Evolutionary conservation across 92 coral and sea anemone species (phyloP).

Genomic region (Heteractis magnifica): DNA sequence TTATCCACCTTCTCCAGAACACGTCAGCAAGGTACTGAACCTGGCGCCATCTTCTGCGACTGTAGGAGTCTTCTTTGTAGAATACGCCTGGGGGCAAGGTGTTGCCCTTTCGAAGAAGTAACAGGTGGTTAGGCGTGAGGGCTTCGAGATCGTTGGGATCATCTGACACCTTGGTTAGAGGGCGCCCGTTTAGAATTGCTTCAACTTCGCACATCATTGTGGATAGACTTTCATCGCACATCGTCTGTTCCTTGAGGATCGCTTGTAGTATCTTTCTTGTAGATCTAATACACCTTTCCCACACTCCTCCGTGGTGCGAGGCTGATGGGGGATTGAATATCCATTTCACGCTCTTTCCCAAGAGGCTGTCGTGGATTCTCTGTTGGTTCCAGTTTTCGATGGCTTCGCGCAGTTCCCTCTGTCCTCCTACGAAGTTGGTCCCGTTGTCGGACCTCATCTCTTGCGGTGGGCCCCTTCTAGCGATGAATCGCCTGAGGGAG

Average conservation of each 20-base stretch:
- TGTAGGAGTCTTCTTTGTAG: constrained; percentile 33
- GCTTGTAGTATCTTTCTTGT: constrained; percentile 34
- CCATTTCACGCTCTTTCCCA: constrained; percentile 12
- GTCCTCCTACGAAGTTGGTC: constrained; percentile 45
- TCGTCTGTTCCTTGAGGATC: constrained; percentile 20
- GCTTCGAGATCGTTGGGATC: constrained; percentile 44
- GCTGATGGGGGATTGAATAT: constrained; percentile 44
- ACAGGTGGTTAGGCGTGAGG: constrained; percentile 48
- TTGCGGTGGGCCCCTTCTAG: constrained; percentile 48
- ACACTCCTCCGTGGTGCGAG: constrained; percentile 45
- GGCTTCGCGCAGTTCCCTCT: constrained; percentile 50
- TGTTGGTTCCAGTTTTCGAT: constrained; percentile 40
- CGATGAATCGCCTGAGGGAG: constrained; percentile 40
- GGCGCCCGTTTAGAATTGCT: constrained; percentile 44
- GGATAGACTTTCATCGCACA: constrained; percentile 33
- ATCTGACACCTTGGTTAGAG: constrained; percentile 42
- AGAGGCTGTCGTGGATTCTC: constrained; percentile 24
- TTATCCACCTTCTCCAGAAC: constrained; percentile 56
- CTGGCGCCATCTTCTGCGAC: constrained; percentile 51
- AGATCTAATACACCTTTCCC: constrained; percentile 48
- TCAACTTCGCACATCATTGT: constrained; percentile 47
- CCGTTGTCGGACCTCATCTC: constrained; percentile 51
- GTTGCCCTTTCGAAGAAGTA: constrained; percentile 36
- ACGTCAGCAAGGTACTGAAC: constrained; percentile 53
- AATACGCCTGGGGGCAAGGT: constrained; percentile 39